A percentile compares a stretch with the other conserved stretches of the same genome.
Evolutionary conservation across 1,140 invertebrate species (phyloP).

Genomic region (Tachypleus tridentatus): DNA sequence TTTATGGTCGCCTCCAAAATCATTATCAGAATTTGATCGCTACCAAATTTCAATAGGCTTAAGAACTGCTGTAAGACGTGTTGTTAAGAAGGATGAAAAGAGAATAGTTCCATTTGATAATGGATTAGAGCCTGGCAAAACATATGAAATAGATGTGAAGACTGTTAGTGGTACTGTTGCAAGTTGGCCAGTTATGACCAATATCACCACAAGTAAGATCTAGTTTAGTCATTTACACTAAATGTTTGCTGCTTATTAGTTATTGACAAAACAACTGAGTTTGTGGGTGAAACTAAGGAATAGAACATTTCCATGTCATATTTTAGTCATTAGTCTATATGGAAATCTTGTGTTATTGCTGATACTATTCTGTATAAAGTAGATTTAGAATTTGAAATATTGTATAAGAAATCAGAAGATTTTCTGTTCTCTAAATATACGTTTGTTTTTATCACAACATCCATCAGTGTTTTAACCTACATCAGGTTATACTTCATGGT

Average conservation of each 20-base stretch:
- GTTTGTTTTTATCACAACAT: too few species aligned
- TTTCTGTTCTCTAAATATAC: too few species aligned
- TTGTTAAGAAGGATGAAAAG: slow-evolving; percentile 45
- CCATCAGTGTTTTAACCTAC: too few species aligned
- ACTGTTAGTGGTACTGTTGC: slow-evolving; percentile 86
- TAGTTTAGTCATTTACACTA: too few species aligned
- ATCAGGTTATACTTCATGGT: not conserved
- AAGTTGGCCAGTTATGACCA: slow-evolving; percentile 72
- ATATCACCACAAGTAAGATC: slow-evolving; percentile 53
- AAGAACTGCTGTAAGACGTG: slow-evolving; percentile 50
- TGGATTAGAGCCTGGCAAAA: slow-evolving; percentile 64
- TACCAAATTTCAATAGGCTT: slow-evolving; percentile 68
- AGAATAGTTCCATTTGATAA: slow-evolving; percentile 60
- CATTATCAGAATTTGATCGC: slow-evolving; percentile 62
- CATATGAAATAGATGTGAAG: slow-evolving; percentile 79
- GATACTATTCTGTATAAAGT: not conserved
- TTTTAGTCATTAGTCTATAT: not conserved
- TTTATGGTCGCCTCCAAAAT: slow-evolving; percentile 54
- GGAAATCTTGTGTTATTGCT: not conserved
- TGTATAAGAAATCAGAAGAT: not conserved
- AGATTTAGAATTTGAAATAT: not conserved
- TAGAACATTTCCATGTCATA: not conserved
- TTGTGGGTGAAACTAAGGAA: not conserved
- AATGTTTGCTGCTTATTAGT: not conserved
- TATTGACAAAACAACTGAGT: not conserved